Percentiles rank a stretch among this genome's conserved stretches.
Conservation (phyloP, 2,888 invertebrate species). For the Tachystola acroxantha region DNA sequence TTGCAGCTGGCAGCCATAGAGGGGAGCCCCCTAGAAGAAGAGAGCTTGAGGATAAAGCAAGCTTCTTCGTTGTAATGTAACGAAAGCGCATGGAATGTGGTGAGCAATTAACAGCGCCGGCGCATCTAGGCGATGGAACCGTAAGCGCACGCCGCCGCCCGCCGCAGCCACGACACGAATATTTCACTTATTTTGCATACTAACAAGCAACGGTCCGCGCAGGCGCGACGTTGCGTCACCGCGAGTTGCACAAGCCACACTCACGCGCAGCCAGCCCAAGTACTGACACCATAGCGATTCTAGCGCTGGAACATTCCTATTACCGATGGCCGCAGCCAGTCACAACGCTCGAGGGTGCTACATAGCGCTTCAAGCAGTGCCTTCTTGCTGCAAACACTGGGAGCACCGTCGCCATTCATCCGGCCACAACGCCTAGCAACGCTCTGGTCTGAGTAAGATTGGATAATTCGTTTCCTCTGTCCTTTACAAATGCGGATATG, state of each 20-base stretch:
- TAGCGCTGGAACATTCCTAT: conserved; percentile 18
- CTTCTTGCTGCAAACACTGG: not conserved
- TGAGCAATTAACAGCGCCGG: conserved; percentile 6
- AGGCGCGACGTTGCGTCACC: conserved; percentile 64
- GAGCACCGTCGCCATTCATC: conserved; percentile 49
- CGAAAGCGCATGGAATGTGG: conserved; percentile 6
- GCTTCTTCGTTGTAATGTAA: not conserved
- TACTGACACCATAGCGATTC: not conserved
- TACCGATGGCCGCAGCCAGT: no score
- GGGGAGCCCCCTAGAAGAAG: no score
- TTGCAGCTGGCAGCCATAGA: no score
- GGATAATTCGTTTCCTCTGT: conserved; percentile 11
- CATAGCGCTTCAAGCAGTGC: not conserved
- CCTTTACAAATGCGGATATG: conserved; percentile 3
- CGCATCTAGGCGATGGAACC: conserved; percentile 10
- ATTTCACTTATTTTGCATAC: conserved; percentile 67
- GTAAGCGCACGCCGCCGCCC: conserved; percentile 9
- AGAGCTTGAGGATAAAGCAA: not conserved
- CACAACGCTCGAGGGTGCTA: no score
- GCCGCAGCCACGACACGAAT: conserved; percentile 42
- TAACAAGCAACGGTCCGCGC: conserved; percentile 58
- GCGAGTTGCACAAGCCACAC: conserved; percentile 48
- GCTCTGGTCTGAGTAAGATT: conserved; percentile 26
- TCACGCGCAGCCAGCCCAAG: conserved; percentile 48
- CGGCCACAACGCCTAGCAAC: conserved; percentile 56